These are phyloP conservation scores for Etheostoma spectabile DNA, from an alignment of 2,113 vertebrate species.

Conservation along the genomic window DNA sequence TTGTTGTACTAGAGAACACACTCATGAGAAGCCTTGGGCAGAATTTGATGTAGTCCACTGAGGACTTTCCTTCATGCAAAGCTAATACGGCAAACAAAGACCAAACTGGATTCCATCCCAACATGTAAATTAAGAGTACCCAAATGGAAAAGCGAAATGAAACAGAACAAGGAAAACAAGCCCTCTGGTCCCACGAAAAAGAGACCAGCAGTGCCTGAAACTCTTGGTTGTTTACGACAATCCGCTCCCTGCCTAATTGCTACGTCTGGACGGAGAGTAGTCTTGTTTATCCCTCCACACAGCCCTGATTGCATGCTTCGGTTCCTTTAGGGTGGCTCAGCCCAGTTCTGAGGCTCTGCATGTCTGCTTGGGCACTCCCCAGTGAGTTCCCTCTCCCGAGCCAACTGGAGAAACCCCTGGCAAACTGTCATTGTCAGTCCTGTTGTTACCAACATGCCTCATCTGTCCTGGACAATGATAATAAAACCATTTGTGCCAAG, in stretches of 20 bases:
- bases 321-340: constrained; percentile 69
- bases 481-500: constrained; percentile 25
- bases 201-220: constrained; percentile 43
- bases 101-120: constrained; percentile 34
- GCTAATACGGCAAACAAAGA: constrained; percentile 23
- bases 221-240: constrained; percentile 69
- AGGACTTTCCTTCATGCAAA: constrained; percentile 19
- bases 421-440: constrained; percentile 51
- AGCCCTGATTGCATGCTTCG: constrained; percentile 76
- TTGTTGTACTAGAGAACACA: constrained; percentile 1
- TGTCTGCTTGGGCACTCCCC: constrained; percentile 55
- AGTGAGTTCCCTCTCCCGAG: constrained; percentile 35
- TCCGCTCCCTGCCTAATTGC: constrained; percentile 71
- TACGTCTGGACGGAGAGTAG: constrained; percentile 67
- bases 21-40: constrained; percentile 12
- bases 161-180: constrained; percentile 31
- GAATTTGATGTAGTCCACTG: constrained; percentile 20
- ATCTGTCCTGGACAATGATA: constrained; percentile 52
- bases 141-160: constrained; percentile 38
- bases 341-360: constrained; percentile 56
- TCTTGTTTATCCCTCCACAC: constrained; percentile 71
- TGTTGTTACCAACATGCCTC: constrained; percentile 43
- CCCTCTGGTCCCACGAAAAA: constrained; percentile 35
- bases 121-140: constrained; percentile 52
- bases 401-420: constrained; percentile 50